These are phyloP conservation scores for Phortica okadai DNA, from an alignment of 2,888 invertebrate species.

Conservation along the genomic window DNA sequence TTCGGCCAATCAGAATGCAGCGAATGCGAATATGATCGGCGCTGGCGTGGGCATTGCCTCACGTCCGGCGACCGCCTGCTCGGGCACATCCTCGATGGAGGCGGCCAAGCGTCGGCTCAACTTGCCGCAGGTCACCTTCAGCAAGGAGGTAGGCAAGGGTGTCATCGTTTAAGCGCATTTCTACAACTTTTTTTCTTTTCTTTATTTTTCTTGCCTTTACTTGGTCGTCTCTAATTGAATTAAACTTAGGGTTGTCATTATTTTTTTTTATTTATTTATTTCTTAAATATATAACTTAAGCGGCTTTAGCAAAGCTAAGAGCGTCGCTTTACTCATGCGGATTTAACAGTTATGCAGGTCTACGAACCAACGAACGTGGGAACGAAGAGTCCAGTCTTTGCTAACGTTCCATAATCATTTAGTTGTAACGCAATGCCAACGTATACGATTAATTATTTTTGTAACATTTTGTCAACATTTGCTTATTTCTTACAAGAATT, in stretches of 20 bases:
- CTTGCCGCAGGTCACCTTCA: slow-evolving; percentile 90
- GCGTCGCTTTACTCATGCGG: background rate
- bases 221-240: background rate
- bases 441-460: slow-evolving; percentile 8
- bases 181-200: background rate
- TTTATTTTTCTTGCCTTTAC: background rate
- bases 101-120: slow-evolving; percentile 81
- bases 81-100: slow-evolving; percentile 81
- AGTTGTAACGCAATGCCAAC: background rate
- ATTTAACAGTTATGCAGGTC: background rate
- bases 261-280: background rate
- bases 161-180: slow-evolving; percentile 82
- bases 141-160: slow-evolving; percentile 93
- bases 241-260: slow-evolving; percentile 8
- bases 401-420: background rate
- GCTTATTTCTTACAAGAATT: slow-evolving; percentile 33
- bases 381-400: background rate
- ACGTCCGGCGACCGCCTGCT: slow-evolving; percentile 84
- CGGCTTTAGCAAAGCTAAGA: slow-evolving; percentile 17
- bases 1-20: slow-evolving; percentile 7
- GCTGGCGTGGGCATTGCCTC: slow-evolving; percentile 59
- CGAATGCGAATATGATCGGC: background rate
- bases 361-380: background rate
- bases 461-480: background rate
- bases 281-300: background rate